Percentiles rank a stretch among this genome's conserved stretches.
These are phyloP conservation scores for Camelus dromedarius DNA, from an alignment of 2,113 vertebrate genomes.

Conservation along the genomic window DNA sequence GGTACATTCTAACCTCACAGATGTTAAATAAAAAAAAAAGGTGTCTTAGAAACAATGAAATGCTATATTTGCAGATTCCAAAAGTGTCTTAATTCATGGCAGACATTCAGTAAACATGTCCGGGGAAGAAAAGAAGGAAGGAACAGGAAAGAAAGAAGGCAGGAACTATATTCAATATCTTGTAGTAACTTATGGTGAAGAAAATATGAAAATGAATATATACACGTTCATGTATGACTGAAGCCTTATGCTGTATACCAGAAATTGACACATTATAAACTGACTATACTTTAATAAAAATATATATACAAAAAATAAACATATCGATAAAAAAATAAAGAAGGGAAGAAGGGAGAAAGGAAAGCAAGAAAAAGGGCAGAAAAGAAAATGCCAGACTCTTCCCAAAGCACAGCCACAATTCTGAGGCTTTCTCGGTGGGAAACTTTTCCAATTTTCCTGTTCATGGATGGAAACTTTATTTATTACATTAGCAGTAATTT, in stretches of 20 bases:
- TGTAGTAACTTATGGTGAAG: too few species aligned
- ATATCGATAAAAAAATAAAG: not conserved
- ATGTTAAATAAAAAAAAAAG: not conserved
- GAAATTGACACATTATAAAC: too few species aligned
- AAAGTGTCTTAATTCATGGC: not conserved
- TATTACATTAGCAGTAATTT: not conserved
- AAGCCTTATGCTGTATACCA: too few species aligned
- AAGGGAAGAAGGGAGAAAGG: not conserved
- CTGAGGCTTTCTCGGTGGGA: not conserved
- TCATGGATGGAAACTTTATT: not conserved
- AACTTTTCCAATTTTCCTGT: not conserved
- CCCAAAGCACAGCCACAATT: not conserved
- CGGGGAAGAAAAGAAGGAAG: not conserved
- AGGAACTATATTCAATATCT: too few species aligned
- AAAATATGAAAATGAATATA: too few species aligned
- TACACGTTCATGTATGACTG: too few species aligned
- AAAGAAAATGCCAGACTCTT: not conserved
- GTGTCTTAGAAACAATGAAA: not conserved
- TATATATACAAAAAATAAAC: too few species aligned
- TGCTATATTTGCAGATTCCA: not conserved
- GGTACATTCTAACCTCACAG: not conserved
- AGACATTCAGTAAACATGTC: not conserved
- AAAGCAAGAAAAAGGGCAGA: not conserved
- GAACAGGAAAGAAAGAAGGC: not conserved
- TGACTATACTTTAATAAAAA: too few species aligned